Evolutionary conservation across 2,888 invertebrate genomes (phyloP).

Genomic region (Anoplius nigerrimus): DNA sequence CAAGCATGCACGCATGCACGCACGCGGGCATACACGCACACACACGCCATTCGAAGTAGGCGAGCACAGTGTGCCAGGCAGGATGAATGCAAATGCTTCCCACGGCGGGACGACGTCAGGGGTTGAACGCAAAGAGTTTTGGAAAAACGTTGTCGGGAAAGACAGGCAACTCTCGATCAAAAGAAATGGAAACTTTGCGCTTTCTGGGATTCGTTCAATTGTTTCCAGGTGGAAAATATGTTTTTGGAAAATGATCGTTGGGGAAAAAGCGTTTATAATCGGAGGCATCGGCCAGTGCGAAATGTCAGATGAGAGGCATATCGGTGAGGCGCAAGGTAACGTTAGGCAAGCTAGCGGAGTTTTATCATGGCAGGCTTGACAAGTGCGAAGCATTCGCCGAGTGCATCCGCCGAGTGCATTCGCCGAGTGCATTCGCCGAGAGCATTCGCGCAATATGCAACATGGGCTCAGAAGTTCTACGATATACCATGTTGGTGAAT

Average conservation of each 20-base stretch:
- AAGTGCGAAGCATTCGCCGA: conserved; percentile 29
- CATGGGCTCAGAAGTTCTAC: conserved; percentile 43
- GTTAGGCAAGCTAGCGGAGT: conserved; percentile 7
- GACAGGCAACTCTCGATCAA: not conserved
- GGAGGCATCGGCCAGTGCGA: too few relatives aligned
- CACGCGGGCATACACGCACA: too few relatives aligned
- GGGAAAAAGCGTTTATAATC: too few relatives aligned
- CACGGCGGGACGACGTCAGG: conserved; percentile 12
- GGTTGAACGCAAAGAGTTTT: conserved; percentile 21
- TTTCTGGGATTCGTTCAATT: too few relatives aligned
- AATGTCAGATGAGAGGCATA: too few relatives aligned
- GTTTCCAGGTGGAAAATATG: too few relatives aligned
- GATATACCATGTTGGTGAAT: conserved; percentile 41
- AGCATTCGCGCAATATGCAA: conserved; percentile 7
- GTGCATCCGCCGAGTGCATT: conserved; percentile 32
- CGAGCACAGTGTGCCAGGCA: too few relatives aligned
- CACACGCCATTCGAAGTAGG: too few relatives aligned
- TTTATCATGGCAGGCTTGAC: conserved; percentile 40
- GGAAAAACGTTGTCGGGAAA: conserved; percentile 27
- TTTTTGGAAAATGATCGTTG: too few relatives aligned
- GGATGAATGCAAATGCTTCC: conserved; percentile 15
- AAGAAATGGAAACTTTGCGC: not conserved
- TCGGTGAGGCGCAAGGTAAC: too few relatives aligned
- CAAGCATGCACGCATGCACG: too few relatives aligned
- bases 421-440: conserved; percentile 27